Percentiles rank a stretch among this genome's conserved stretches.
phyloP scores from a whole-genome alignment of 2,888 invertebrate genomes.

The Orthosia cruda region DNA sequence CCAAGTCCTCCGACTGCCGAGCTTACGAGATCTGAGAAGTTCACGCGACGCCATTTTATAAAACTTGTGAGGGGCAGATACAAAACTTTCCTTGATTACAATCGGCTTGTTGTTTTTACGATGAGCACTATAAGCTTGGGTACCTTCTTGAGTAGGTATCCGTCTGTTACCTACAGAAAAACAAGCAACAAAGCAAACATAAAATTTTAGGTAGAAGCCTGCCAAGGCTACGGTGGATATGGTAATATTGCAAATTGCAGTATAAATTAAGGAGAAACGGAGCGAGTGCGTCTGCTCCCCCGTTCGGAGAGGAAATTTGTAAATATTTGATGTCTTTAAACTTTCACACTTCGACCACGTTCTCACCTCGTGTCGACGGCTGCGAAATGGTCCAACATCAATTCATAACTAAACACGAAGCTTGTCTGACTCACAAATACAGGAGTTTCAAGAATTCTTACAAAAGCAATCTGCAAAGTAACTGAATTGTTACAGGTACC shows the following conservation, averaged over 20 bases:
- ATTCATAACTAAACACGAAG: constrained; percentile 66
- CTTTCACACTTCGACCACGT: constrained; percentile 76
- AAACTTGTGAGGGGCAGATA: constrained; percentile 55
- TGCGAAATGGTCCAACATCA: constrained; percentile 69
- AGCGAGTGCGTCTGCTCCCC: constrained; percentile 65
- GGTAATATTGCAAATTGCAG: constrained; percentile 59
- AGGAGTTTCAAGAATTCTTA: constrained; percentile 51
- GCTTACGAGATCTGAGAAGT: constrained; percentile 69
- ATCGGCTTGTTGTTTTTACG: constrained; percentile 63
- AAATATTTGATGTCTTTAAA: constrained; percentile 82
- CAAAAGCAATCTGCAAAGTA: constrained; percentile 56
- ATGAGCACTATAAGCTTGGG: constrained; percentile 34
- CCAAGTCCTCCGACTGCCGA: constrained; percentile 59
- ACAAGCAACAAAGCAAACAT: constrained; percentile 6
- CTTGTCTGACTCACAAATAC: constrained; percentile 52
- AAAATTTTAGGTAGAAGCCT: constrained; percentile 13
- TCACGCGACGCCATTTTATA: constrained; percentile 59
- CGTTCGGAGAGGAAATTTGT: constrained; percentile 71
- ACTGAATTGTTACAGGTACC: constrained; percentile 43
- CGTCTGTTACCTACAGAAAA: constrained; percentile 13
- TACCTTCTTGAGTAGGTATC: neutral
- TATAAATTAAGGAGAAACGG: constrained; percentile 71
- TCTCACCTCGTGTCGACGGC: constrained; percentile 70
- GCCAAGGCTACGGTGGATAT: constrained; percentile 22
- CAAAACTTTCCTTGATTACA: constrained; percentile 66